phyloP scores from a whole-genome alignment of 1,140 invertebrate species.

The Theocolax elegans region DNA sequence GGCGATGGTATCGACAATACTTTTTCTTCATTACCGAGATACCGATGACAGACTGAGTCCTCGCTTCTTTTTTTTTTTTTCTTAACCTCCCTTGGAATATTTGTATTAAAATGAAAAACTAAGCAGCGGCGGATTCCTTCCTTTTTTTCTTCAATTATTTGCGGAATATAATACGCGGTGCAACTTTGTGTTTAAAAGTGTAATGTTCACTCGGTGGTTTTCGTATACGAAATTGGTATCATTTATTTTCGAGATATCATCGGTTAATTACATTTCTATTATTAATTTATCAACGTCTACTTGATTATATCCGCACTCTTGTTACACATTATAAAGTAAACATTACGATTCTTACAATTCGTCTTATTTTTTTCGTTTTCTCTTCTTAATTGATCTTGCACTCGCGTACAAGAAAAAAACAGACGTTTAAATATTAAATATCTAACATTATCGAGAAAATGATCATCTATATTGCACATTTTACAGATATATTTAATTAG shows the following conservation, averaged over 20 bases:
- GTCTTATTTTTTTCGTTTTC: neutral
- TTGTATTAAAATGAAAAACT: conserved; percentile 13
- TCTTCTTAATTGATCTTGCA: neutral
- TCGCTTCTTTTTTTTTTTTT: neutral
- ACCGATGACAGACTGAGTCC: conserved; percentile 19
- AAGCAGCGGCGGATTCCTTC: conserved; percentile 17
- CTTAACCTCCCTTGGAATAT: neutral
- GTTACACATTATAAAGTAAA: neutral
- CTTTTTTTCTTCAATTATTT: conserved; percentile 19
- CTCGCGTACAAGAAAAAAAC: too few relatives aligned
- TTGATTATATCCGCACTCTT: neutral
- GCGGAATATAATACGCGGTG: neutral
- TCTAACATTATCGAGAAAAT: too few relatives aligned
- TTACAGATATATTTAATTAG: too few relatives aligned
- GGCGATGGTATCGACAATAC: conserved; percentile 37
- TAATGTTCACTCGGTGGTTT: neutral
- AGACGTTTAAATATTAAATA: too few relatives aligned
- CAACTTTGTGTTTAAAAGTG: neutral
- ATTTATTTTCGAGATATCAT: conserved; percentile 25
- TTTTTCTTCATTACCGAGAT: conserved; percentile 42
- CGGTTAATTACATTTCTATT: conserved; percentile 18
- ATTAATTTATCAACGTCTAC: conserved; percentile 22
- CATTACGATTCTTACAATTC: too few relatives aligned
- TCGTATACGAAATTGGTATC: conserved; percentile 20
- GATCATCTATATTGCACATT: too few relatives aligned